Percentiles rank a stretch among this genome's conserved stretches.
Conservation (phyloP, 2,888 invertebrate species). For the Chrysotoxum bicinctum region DNA sequence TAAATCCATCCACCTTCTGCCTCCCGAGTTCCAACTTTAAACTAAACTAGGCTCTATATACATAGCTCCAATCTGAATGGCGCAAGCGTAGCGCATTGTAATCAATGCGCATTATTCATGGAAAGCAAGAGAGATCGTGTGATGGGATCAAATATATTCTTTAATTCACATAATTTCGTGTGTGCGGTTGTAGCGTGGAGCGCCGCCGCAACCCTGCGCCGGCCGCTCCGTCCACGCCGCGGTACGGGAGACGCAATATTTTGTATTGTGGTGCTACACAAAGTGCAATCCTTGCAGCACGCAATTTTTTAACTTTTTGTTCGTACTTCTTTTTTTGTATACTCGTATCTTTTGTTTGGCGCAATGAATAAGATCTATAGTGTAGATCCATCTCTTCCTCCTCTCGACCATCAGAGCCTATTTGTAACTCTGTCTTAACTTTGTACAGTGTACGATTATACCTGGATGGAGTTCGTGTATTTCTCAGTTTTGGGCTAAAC, state of each 20-base stretch:
- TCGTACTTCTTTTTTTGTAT: background rate
- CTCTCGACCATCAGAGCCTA: background rate
- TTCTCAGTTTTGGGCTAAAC: conserved; percentile 34
- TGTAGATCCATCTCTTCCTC: background rate
- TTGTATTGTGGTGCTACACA: conserved; percentile 27
- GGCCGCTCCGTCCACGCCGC: background rate
- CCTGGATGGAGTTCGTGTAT: conserved; percentile 2
- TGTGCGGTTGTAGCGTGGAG: background rate
- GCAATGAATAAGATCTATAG: background rate
- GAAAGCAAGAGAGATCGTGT: conserved; percentile 68
- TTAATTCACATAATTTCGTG: conserved; percentile 72
- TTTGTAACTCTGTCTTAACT: background rate
- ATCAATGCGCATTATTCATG: conserved; percentile 73
- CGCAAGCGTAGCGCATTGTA: conserved; percentile 71
- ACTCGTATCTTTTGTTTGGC: conserved; percentile 37
- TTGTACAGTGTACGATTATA: background rate
- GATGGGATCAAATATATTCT: conserved; percentile 71
- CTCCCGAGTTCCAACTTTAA: background rate
- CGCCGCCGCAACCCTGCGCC: no score
- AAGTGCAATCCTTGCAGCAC: conserved; percentile 59
- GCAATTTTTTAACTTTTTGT: conserved; percentile 55
- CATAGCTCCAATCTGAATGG: conserved; percentile 21
- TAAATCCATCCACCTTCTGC: background rate
- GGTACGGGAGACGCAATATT: conserved; percentile 20
- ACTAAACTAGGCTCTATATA: background rate